Evolutionary conservation across 2,797 vertebrate genomes (phyloP).

Genomic region (Hoplostethus mediterraneus): DNA sequence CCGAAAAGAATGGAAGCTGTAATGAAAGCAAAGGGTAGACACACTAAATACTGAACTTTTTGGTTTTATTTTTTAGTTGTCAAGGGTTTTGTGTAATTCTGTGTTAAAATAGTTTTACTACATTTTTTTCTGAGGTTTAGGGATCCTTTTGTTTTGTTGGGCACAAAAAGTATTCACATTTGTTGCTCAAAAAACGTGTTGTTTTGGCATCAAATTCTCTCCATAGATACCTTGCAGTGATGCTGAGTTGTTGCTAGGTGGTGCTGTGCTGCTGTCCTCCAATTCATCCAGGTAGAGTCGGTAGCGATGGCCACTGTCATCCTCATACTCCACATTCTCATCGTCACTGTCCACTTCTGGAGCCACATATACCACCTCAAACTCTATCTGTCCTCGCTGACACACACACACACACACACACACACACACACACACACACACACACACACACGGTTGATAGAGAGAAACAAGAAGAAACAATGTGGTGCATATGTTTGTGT

Average conservation of each 20-base stretch:
- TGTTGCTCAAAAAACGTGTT: too few relatives aligned
- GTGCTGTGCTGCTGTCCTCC: conserved; percentile 85
- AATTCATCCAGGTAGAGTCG: conserved; percentile 96
- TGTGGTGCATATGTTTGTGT: not conserved
- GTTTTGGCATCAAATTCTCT: not conserved
- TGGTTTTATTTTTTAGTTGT: too few relatives aligned
- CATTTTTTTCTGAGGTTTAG: too few relatives aligned
- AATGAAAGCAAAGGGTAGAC: too few relatives aligned
- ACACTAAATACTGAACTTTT: too few relatives aligned
- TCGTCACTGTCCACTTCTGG: conserved; percentile 99
- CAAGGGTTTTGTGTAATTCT: too few relatives aligned
- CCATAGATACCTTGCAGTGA: conserved; percentile 86
- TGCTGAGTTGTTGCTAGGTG: conserved; percentile 84
- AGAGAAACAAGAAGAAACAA: not conserved
- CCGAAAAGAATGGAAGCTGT: too few relatives aligned
- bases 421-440: conserved; percentile 21
- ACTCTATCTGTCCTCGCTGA: conserved; percentile 97
- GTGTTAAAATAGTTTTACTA: too few relatives aligned
- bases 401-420: not conserved
- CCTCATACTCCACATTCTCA: conserved; percentile 98
- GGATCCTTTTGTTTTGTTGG: too few relatives aligned
- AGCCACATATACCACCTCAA: conserved; percentile 98
- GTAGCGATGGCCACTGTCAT: conserved; percentile 97
- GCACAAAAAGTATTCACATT: too few relatives aligned
- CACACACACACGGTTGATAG: not conserved